Conservation (phyloP, 2,888 invertebrate species). For the Dysmachus trigonus region DNA sequence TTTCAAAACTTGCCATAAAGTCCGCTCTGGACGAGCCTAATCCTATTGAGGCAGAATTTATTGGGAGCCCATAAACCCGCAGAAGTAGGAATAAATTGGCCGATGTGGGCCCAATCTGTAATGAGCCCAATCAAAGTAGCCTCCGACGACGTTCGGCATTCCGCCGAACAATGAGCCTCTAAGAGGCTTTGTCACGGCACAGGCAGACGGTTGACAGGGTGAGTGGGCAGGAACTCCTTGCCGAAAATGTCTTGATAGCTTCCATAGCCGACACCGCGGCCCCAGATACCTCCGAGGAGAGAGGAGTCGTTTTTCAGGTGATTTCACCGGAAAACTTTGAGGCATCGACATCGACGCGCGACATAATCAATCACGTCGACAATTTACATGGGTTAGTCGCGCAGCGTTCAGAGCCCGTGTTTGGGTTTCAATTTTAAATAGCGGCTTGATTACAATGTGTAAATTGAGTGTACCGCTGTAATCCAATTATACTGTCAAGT, state of each 20-base stretch:
- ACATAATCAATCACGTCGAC: constrained; percentile 27
- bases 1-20: neutral
- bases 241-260: neutral
- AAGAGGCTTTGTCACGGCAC: neutral
- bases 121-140: neutral
- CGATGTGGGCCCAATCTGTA: neutral
- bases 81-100: neutral
- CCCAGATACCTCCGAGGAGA: no score
- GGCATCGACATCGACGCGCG: neutral
- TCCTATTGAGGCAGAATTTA: neutral
- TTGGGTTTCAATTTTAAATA: constrained; percentile 3
- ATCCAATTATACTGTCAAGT: constrained; percentile 20
- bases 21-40: neutral
- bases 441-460: neutral
- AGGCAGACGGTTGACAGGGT: neutral
- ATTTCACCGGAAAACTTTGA: neutral
- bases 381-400: neutral
- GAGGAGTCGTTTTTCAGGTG: neutral
- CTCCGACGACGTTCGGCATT: neutral
- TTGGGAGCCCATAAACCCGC: neutral
- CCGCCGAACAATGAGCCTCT: neutral
- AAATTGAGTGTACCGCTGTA: neutral
- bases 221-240: neutral
- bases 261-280: neutral
- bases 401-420: neutral